Evolutionary conservation across 2,113 vertebrate species (phyloP).

Genomic region (Anarhynchus alexandrinus): DNA sequence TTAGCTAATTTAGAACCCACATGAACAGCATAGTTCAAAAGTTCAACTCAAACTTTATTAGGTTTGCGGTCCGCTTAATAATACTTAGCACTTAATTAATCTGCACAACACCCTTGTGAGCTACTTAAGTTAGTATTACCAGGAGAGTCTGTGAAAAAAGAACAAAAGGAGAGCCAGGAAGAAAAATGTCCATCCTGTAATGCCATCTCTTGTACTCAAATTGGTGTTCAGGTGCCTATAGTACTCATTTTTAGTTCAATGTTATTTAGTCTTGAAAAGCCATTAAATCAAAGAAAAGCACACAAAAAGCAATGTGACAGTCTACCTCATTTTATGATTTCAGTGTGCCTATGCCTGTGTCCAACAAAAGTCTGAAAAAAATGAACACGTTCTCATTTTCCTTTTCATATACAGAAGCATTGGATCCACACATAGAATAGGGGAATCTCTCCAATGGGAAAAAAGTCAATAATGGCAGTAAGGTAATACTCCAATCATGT

Average conservation of each 20-base stretch:
- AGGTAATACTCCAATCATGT: background rate
- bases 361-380: background rate
- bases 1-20: slow-evolving; percentile 53
- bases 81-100: slow-evolving; percentile 66
- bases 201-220: background rate
- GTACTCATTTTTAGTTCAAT: background rate
- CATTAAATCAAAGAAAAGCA: background rate
- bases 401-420: background rate
- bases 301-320: background rate
- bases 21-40: slow-evolving; percentile 53
- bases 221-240: background rate
- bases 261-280: background rate
- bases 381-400: background rate
- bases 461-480: background rate
- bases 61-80: slow-evolving; percentile 45
- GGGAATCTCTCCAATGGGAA: background rate
- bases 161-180: background rate
- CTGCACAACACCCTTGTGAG: slow-evolving; percentile 38
- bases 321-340: background rate
- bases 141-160: background rate
- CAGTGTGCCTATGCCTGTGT: fast-evolving
- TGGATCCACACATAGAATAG: background rate
- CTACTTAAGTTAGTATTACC: slow-evolving; percentile 31
- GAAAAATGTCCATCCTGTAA: background rate
- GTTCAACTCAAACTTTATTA: slow-evolving; percentile 60